Evolutionary conservation across 2,888 invertebrate species (phyloP), one percentile per base, ranked within the genome.

Genomic region (Chloroclystis v-ata): DNA sequence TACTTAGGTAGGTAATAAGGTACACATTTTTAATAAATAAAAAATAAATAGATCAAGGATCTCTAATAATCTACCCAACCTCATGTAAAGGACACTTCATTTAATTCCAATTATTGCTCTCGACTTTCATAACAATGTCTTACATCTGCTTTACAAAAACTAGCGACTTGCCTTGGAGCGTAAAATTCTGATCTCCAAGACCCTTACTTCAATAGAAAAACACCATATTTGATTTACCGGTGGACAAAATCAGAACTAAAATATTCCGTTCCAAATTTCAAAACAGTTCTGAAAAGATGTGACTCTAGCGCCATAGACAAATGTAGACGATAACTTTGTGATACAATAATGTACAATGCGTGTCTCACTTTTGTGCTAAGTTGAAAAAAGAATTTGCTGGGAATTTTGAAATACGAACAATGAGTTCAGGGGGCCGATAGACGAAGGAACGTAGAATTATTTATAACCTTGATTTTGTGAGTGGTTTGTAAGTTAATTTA

Each of bases 51-150:
- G n/a, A n/a, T n/a, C n/a, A n/a, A 11, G 42, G 66, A 57, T 54
- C 67, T 61, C 65, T 29, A 52, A 49, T 60, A 63, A 59, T 43
- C 39, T 32, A 54, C 45, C 51, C 26, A 58, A 56, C 37, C 49
- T 47, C 54, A 63, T 55, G 49, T 54, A 59, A 47, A 55, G 64
- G 68, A 70, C 75, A 82, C 81, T 82, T 78, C 78, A 82, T 82
- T 81, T 69, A 75, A 82, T 74, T 73, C 70, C 82, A 82, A 82
- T 82, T 80, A 78, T 75, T 66, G 63, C 65, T 63, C 79, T 82
- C 77, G 73, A 81, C 78, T 77, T 68, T 65, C 67, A 65, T 50
- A 50, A 74, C 72, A 79, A 51, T 75, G 70, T 77, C 76, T 64
- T 66, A 72, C 78, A 81, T 80, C 80, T 80, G 81, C 72, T 37